Evolutionary conservation across 2,113 vertebrate species (phyloP).

Genomic region (Engraulis encrasicolus): DNA sequence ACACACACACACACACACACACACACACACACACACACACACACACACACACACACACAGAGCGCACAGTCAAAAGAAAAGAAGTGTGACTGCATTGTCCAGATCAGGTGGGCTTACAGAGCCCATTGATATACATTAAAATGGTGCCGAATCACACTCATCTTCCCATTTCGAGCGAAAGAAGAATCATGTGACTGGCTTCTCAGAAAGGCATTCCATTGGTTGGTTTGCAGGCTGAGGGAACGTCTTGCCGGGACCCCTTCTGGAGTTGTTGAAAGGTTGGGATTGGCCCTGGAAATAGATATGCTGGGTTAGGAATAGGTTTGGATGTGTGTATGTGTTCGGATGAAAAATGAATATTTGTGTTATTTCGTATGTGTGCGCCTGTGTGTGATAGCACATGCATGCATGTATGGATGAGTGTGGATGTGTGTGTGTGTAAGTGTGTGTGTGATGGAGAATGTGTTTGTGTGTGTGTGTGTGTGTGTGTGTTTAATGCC

Average conservation of each 20-base stretch:
- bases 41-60: background rate
- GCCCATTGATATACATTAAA: slow-evolving; percentile 45
- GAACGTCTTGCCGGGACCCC: background rate
- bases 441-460: no score
- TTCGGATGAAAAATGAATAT: no score
- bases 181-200: background rate
- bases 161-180: slow-evolving; percentile 20
- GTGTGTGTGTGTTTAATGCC: background rate
- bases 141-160: slow-evolving; percentile 36
- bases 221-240: slow-evolving; percentile 20
- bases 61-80: background rate
- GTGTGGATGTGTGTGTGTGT: no score
- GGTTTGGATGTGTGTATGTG: no score
- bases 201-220: slow-evolving; percentile 40
- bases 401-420: no score
- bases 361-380: no score
- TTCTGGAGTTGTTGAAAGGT: slow-evolving; percentile 38
- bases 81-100: background rate
- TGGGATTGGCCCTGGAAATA: slow-evolving; percentile 29
- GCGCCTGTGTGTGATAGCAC: no score
- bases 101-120: slow-evolving; percentile 12
- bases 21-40: slow-evolving; percentile 2
- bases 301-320: no score
- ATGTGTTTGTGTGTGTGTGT: background rate
- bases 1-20: slow-evolving; percentile 17